Evolutionary conservation across 2,113 vertebrate genomes (phyloP), one percentile per base, ranked within the genome.

Genomic region (Hippocampus zosterae): DNA sequence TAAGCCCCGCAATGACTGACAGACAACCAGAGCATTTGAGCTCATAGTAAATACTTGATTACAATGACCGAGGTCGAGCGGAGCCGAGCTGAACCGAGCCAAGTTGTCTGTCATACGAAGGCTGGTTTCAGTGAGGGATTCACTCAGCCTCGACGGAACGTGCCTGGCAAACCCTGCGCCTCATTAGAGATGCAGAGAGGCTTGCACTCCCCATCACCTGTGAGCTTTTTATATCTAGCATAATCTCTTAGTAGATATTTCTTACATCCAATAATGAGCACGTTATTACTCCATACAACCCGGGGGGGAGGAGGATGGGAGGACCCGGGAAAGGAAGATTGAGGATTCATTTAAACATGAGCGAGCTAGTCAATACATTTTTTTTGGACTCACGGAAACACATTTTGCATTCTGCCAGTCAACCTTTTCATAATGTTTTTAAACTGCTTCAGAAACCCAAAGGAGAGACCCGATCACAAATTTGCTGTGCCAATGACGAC

Each of bases 171-270:
- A 81, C 84, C 88, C 77, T 83, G 42, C 50, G 73, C 81, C 81
- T 91, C 83, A 90, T 92, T 91, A 91, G 60, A 76, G 66, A 91
- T 90, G 83, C 91, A 76, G 71, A 79, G 79, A 81, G 81, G 81
- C 81, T 87, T 85, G 15, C 78, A 73, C 87, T 87, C 87, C 81
- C 76, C 75, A 81, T 87, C 85, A 89, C 85, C 87, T 88, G 74
- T 80, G 84, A 83, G 84, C 85, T 87, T 90, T 88, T 89, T 91
- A 88, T 91, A 91, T 90, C 80, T 84, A 74, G 82, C 71, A 84
- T 90, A 90, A 92, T 90, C 88, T 91, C 88, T 87, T 85, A 88
- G 89, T 86, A 86, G 86, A 85, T 90, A 83, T 89, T 88, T 88
- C 81, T 78, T 86, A 86, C 83, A 87, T 87, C 86, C 87, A 81